Conservation (phyloP, 2,888 invertebrate genomes). For the Schizaphis graminum region DNA sequence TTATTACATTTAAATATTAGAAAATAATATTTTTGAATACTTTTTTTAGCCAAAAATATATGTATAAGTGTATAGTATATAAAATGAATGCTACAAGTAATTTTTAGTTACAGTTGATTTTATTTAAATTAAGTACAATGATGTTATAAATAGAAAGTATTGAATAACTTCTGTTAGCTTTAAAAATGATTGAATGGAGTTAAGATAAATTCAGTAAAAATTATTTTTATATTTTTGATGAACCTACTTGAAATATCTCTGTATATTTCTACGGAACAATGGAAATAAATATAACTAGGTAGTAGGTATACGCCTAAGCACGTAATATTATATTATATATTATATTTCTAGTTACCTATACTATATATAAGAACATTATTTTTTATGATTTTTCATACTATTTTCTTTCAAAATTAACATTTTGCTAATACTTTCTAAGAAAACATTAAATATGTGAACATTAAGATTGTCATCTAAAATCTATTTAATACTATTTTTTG, state of each 20-base stretch:
- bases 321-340: not conserved
- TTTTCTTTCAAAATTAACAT: not conserved
- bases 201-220: not conserved
- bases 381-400: not conserved
- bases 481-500: slow-evolving; percentile 3
- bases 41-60: too few species aligned
- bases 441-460: not conserved
- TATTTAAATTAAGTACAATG: not conserved
- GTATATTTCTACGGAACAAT: not conserved
- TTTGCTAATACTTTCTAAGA: slow-evolving; percentile 5
- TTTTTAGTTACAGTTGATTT: not conserved
- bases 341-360: not conserved
- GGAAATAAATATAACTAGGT: not conserved
- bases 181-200: not conserved
- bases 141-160: not conserved
- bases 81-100: not conserved
- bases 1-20: not conserved
- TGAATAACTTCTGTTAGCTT: not conserved
- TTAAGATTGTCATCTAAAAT: slow-evolving; percentile 5
- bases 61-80: not conserved
- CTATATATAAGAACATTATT: not conserved
- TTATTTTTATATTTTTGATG: not conserved
- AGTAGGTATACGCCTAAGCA: not conserved
- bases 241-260: not conserved
- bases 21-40: not conserved